Base-by-base conservation (phyloP, 2,797 vertebrate genomes). In the Valencia hispanica region DNA sequence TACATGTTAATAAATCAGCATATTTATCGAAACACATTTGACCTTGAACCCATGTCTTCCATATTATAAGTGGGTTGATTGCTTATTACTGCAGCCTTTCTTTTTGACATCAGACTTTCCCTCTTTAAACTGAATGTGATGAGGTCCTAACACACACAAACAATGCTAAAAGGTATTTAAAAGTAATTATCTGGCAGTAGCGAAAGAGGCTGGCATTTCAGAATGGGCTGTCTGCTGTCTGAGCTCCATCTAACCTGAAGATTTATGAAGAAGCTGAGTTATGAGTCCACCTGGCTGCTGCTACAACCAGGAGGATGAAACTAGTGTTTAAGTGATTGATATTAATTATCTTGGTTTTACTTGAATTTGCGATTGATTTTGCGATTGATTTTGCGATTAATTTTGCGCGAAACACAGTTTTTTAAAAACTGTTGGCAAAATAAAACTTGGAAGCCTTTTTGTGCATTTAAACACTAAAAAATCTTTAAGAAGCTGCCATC, bases 151-250 rank as follows among this genome's bases (percentile, higher is more conserved):
- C 61, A 27, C 66, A 70, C 75, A 74, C 84, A 86, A 89, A 88
- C 82, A 88, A 84, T 22, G 86, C 84, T 81, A 75, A 87, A 84
- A 82, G 72, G 78, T 87, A 86, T 91, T 90, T 86, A 88, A 88
- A 79, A 82, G 73, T 88, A 87, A 92, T 87, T 88, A 87, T 88
- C 86, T 84, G 80, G 74, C 83, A 43, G 82, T 77, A 77, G 84
- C 79, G 81, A 79, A 88, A 79, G 81, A 75, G 53, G 34, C 32
- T 92, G 90, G 88, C 88, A 92, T 90, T 91, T 90, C 1, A 2
- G 79, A 82, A 74, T 10, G 61, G 7, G 80, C 20, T 50, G 14
- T 39, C 11, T 9, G 80, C 85, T 94, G 93, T 92, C 90, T 92
- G 88, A 81, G 81, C 84, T 83, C 73, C 73, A 50, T 75, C 73